Conservation (phyloP, 2,888 invertebrate genomes). For the Conchocele bisecta region DNA sequence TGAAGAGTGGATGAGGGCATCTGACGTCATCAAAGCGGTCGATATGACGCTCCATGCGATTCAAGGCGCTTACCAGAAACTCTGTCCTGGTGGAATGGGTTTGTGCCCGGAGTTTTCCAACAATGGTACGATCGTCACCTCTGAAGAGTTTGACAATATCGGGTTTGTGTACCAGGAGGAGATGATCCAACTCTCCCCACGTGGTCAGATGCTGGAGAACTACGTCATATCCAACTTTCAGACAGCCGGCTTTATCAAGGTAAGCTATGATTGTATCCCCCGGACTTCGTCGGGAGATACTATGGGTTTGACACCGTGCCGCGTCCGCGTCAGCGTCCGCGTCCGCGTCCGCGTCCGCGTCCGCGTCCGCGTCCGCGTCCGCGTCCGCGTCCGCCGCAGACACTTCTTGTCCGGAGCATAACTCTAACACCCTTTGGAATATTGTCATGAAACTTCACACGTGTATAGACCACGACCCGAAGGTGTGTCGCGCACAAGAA, state of each 20-base stretch:
- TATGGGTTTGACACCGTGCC: too few relatives aligned
- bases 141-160: constrained; percentile 44
- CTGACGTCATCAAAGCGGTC: constrained; percentile 62
- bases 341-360: too few relatives aligned
- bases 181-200: constrained; percentile 12
- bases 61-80: constrained; percentile 41
- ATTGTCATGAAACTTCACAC: too few relatives aligned
- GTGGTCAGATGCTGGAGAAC: constrained; percentile 14
- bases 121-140: constrained; percentile 22
- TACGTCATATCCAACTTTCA: constrained; percentile 56
- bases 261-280: too few relatives aligned
- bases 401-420: too few relatives aligned
- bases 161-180: constrained; percentile 48
- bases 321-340: too few relatives aligned
- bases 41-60: constrained; percentile 67
- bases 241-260: constrained; percentile 45
- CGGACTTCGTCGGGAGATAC: too few relatives aligned
- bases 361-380: too few relatives aligned
- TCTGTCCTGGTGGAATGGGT: constrained; percentile 55
- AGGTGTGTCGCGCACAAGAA: too few relatives aligned
- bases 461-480: too few relatives aligned
- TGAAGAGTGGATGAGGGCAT: constrained; percentile 44
- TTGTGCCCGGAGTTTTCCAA: constrained; percentile 60
- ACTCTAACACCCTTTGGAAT: too few relatives aligned
- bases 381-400: too few relatives aligned